Percentiles rank a stretch among this genome's conserved stretches.
Conservation (phyloP, 2,888 invertebrate genomes). For the Palloptera scutellata region DNA sequence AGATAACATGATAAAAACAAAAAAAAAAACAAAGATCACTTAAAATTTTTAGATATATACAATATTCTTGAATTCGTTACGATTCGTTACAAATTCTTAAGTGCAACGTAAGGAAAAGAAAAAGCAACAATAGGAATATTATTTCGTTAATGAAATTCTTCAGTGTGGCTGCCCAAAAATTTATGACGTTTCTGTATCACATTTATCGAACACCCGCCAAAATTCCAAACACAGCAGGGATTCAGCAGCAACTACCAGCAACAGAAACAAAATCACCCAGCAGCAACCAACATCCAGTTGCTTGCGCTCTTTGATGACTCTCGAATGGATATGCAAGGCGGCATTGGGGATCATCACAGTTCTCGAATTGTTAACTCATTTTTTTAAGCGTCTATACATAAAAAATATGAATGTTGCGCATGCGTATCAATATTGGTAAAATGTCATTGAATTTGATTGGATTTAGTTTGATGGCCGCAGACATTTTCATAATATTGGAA, state of each 20-base stretch:
- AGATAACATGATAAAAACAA: no score
- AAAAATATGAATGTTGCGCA: neutral
- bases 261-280: no score
- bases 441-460: slow-evolving; percentile 13
- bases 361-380: no score
- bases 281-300: no score
- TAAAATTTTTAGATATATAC: no score
- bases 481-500: no score
- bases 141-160: neutral
- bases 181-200: neutral
- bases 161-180: neutral
- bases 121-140: no score
- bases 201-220: slow-evolving; percentile 8
- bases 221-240: slow-evolving; percentile 35
- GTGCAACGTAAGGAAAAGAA: neutral
- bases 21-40: no score
- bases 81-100: slow-evolving; percentile 21
- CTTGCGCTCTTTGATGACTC: no score
- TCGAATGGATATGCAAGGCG: no score
- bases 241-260: neutral
- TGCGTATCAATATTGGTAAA: slow-evolving; percentile 1
- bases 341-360: no score
- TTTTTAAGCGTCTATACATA: no score
- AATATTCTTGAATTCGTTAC: slow-evolving; percentile 14
- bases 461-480: slow-evolving; percentile 3